Base-by-base conservation (phyloP, 2,797 vertebrate species). In the Trichosurus vulpecula region DNA sequence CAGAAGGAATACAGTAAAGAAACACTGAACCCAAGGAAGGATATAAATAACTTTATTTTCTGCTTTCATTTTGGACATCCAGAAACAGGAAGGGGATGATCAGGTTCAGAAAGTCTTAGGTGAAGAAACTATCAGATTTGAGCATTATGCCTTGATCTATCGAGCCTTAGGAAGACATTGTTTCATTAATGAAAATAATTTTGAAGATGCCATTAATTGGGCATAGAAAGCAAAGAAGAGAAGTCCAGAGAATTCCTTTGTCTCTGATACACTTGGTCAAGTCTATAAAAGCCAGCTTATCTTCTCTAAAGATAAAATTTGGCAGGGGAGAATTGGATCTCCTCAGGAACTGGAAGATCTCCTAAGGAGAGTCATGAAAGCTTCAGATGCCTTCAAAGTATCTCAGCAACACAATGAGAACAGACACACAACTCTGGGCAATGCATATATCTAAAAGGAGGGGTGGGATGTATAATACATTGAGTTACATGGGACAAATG, bases 101-200 rank as follows among this genome's bases (percentile, higher is more conserved):
- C 97, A 95, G 0, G 47, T 99, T 90, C 96, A 98, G 96, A 16
- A 22, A 0, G 98, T 99, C 52, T 98, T 99, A 96, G 97, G 47
- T 54, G 97, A 97, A 97, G 99, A 98, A 52, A 98, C 98, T 0
- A 8, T 13, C 19, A 97, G 97, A 91, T 99, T 99, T 96, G 95
- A 97, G 22, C 96, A 95, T 93, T 99, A 99, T 41, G 58, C 97
- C 52, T 98, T 98, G 41, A 98, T 99, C 97, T 99, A 98, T 93
- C 99, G 99, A 98, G 99, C 98, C 2, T 91, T 99, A 94, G 98
- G 99, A 54, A 99, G 99, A 95, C 98, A 99, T 95, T 98, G 98
- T 90, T 99, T 98, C 96, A 97, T 99, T 95, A 98, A 96, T 97
- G 98, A 98, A 55, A 98, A 92, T 2, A 97, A 99, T 66, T 99